These are phyloP conservation scores for Laodelphax striatellus DNA, from an alignment of 1,140 invertebrate species.

Conservation along the genomic window DNA sequence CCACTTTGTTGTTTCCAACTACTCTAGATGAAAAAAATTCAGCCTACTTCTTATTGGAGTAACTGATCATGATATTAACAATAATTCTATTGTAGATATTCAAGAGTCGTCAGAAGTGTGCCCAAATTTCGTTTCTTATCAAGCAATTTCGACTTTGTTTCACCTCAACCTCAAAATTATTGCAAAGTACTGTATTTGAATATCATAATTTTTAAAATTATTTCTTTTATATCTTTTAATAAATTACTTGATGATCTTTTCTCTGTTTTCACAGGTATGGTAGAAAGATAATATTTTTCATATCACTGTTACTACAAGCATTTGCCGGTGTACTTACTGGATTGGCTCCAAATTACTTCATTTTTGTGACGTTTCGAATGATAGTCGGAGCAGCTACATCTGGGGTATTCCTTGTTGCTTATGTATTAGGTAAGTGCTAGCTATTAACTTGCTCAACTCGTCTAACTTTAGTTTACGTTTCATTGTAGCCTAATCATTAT, in stretches of 20 bases:
- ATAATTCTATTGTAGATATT: neutral
- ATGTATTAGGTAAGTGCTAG: slow-evolving; percentile 53
- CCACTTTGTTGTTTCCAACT: no score
- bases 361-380: slow-evolving; percentile 52
- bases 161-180: no score
- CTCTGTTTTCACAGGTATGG: slow-evolving; percentile 43
- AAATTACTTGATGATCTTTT: neutral
- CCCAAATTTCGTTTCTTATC: no score
- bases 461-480: no score
- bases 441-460: neutral
- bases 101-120: no score
- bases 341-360: slow-evolving; percentile 52
- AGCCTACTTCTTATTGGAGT: no score
- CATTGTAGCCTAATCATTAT: no score
- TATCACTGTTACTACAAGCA: slow-evolving; percentile 55
- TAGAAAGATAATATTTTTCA: slow-evolving; percentile 57
- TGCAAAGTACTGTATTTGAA: no score
- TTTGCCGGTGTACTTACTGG: slow-evolving; percentile 50
- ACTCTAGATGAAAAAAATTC: neutral
- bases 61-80: neutral
- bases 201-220: no score
- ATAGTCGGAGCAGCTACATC: slow-evolving; percentile 62
- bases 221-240: no score
- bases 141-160: no score
- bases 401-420: slow-evolving; percentile 64